phyloP scores from a whole-genome alignment of 2,113 vertebrate genomes.

The Stegastes partitus region DNA sequence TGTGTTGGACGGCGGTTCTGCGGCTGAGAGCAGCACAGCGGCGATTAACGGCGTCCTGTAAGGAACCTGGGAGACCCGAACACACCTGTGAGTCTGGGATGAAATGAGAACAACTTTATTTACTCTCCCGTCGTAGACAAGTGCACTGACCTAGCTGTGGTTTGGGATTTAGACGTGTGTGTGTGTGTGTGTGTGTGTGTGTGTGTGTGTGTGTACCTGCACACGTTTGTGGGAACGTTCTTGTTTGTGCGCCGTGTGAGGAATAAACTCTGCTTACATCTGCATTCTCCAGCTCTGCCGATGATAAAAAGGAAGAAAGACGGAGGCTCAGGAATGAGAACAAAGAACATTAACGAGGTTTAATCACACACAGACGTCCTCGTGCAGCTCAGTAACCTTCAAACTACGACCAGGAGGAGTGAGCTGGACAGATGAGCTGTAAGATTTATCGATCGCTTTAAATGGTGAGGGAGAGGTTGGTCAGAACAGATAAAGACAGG shows the following conservation, averaged over 20 bases:
- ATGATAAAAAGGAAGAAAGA: conserved; percentile 46
- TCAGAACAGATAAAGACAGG: too few relatives aligned
- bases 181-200: conserved; percentile 17
- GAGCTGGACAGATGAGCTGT: too few relatives aligned
- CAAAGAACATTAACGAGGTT: conserved; percentile 7
- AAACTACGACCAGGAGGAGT: too few relatives aligned
- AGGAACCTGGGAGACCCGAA: background rate
- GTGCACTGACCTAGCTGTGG: conserved; percentile 41
- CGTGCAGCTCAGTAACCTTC: conserved; percentile 9
- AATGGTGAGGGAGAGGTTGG: too few relatives aligned
- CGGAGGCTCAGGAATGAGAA: background rate
- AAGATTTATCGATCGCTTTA: too few relatives aligned
- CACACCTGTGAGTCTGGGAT: conserved; percentile 21
- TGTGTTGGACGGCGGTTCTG: conserved; percentile 12
- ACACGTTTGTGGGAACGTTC: background rate
- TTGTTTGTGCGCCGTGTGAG: conserved; percentile 15
- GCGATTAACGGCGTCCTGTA: conserved; percentile 24
- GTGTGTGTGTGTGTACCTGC: background rate
- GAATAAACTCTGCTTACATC: conserved; percentile 45
- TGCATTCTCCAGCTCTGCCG: conserved; percentile 28
- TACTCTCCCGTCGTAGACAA: conserved; percentile 17
- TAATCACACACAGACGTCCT: conserved; percentile 13
- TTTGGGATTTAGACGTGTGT: conserved; percentile 40
- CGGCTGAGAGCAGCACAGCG: background rate
- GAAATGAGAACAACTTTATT: conserved; percentile 57